Evolutionary conservation across 2,888 invertebrate species (phyloP), one percentile per base, ranked within the genome.

Genomic region (Strigamia maritima): DNA sequence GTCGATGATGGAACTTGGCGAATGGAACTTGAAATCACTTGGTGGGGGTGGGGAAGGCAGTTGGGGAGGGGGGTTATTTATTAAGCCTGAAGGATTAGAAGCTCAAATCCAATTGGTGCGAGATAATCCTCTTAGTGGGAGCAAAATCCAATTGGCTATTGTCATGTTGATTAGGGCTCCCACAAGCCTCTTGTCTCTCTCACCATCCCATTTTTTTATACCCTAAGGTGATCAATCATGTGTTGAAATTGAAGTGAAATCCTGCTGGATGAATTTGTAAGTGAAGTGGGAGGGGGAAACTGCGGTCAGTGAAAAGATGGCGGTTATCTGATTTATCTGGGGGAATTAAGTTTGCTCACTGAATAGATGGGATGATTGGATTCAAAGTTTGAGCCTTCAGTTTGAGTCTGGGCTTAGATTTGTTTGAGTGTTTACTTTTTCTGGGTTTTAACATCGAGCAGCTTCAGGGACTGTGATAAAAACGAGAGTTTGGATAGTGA

Each of bases 131-230:
- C 49, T 49, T 49, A 49, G 49, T 49, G 49, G 49, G 19, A 7
- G 49, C 49, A 49, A 10, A 49, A 49, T 49, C 49, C 49, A 49
- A 49, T 49, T 49, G 49, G 49, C 49, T n/a, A 49, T 49, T 49
- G 49, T 49, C 49, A 49, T 49, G 49, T 49, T 49, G 49, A 49
- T 49, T 49, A 49, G 49, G 40, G 49, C 49, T 49, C 49, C 49
- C 49, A 49, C 49, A 19, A 49, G 49, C 49, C 49, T 49, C 49
- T 49, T 49, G 49, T 49, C 49, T 49, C 49, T 19, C 19, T 31
- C 31, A 6, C 49, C 40, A 40, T 4, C 35, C 35, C 35, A 35
- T 16, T 49, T n/a, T n/a, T 40, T 40, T 16, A 7, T 31, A 2
- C 49, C 49, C 19, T 19, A n/a, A 49, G 49, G 49, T 49, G 49